Percentiles rank a stretch among this genome's conserved stretches.
phyloP scores from a whole-genome alignment of 2,888 invertebrate genomes.

The Barypeithes pellucidus region DNA sequence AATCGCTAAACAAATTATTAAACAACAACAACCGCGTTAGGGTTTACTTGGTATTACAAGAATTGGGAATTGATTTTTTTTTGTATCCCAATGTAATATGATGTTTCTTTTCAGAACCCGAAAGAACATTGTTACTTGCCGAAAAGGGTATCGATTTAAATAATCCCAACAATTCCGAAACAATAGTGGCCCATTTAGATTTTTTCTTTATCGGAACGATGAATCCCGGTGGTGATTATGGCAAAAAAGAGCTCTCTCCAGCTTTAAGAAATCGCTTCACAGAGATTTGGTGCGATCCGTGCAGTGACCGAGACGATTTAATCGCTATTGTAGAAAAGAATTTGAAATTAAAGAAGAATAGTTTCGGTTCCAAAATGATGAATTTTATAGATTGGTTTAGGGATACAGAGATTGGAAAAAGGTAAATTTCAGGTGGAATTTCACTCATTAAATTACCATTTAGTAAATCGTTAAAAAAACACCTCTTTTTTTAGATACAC shows the following conservation, averaged over 20 bases:
- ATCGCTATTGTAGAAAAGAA: slow-evolving; percentile 88
- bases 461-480: background rate
- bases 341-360: slow-evolving; percentile 73
- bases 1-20: too few species aligned
- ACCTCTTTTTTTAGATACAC: slow-evolving; percentile 77
- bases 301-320: slow-evolving; percentile 82
- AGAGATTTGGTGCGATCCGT: slow-evolving; percentile 97
- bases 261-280: slow-evolving; percentile 98
- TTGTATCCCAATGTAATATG: background rate
- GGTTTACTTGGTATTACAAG: too few species aligned
- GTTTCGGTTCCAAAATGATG: slow-evolving; percentile 82
- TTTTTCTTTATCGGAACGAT: slow-evolving; percentile 98
- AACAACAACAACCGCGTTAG: too few species aligned
- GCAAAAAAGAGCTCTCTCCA: slow-evolving; percentile 98
- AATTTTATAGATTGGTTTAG: slow-evolving; percentile 88
- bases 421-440: slow-evolving; percentile 63
- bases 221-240: slow-evolving; percentile 99
- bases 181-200: slow-evolving; percentile 78
- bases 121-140: slow-evolving; percentile 90
- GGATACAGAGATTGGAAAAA: slow-evolving; percentile 78
- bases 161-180: slow-evolving; percentile 71
- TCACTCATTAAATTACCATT: background rate
- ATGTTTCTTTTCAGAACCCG: slow-evolving; percentile 79
- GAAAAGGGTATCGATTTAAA: slow-evolving; percentile 86
- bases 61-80: too few species aligned